A percentile compares a stretch with the other conserved stretches of the same genome.
Conservation (phyloP, 2,113 vertebrate genomes). For the Antennarius striatus region DNA sequence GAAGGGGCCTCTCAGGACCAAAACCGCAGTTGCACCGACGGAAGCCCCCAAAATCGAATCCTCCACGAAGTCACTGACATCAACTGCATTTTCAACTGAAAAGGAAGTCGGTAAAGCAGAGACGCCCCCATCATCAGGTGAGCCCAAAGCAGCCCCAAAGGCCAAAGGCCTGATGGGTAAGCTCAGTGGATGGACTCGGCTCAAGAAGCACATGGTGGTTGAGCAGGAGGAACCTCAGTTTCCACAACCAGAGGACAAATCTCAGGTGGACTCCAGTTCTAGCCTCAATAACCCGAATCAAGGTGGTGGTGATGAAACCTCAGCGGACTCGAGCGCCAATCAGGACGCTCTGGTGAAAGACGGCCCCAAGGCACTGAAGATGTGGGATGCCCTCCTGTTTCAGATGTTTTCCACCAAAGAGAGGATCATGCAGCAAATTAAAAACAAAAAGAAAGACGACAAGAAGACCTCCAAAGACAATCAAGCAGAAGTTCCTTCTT, state of each 20-base stretch:
- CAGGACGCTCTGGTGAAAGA: constrained; percentile 64
- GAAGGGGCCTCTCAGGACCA: constrained; percentile 53
- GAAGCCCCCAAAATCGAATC: constrained; percentile 33
- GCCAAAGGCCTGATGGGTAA: constrained; percentile 71
- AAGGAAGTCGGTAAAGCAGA: constrained; percentile 25
- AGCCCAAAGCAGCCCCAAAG: constrained; percentile 55
- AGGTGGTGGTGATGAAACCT: not conserved
- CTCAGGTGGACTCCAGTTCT: constrained; percentile 29
- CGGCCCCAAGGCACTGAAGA: constrained; percentile 79
- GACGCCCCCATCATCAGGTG: constrained; percentile 9
- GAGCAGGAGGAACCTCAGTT: constrained; percentile 75
- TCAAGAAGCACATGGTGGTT: constrained; percentile 89
- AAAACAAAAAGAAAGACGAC: constrained; percentile 54
- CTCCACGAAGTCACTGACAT: constrained; percentile 72
- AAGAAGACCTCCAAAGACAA: constrained; percentile 55
- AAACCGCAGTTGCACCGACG: constrained; percentile 26
- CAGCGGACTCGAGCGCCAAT: constrained; percentile 20
- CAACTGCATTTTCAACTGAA: constrained; percentile 71
- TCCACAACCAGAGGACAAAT: constrained; percentile 58
- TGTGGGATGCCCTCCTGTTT: constrained; percentile 95
- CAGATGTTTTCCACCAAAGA: constrained; percentile 84
- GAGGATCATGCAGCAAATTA: constrained; percentile 74
- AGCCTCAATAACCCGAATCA: constrained; percentile 21
- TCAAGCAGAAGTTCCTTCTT: constrained; percentile 67
- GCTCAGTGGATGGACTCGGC: constrained; percentile 86